Evolutionary conservation across 2,113 vertebrate species (phyloP).

Genomic region (Pedetes capensis): DNA sequence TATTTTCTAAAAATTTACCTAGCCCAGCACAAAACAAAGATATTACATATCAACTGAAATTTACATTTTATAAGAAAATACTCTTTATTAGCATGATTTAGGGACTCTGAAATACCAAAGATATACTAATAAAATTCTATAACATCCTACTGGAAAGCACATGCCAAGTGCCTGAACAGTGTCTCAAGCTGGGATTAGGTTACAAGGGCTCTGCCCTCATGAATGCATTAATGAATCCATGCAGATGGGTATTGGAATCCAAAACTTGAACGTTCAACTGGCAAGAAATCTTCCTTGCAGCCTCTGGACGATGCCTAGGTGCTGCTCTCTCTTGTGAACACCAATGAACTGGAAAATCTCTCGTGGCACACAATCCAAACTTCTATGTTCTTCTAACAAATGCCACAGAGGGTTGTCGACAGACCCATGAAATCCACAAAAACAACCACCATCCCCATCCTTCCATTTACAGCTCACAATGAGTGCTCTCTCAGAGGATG

Average conservation of each 20-base stretch:
- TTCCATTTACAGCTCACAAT: accelerated
- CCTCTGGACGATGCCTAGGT: accelerated
- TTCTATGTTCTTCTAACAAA: not conserved
- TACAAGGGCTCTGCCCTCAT: too few relatives aligned
- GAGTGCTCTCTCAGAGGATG: not conserved
- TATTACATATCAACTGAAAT: not conserved
- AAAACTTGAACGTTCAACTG: not conserved
- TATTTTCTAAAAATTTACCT: not conserved
- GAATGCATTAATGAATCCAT: accelerated
- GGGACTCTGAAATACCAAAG: not conserved
- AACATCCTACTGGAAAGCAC: not conserved
- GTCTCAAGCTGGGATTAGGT: too few relatives aligned
- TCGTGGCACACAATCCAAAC: not conserved
- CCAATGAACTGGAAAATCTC: not conserved
- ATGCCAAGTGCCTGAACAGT: accelerated
- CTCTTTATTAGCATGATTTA: not conserved
- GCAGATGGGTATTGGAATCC: accelerated
- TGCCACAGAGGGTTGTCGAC: not conserved
- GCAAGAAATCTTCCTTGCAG: not conserved
- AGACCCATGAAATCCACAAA: not conserved
- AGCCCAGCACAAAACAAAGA: not conserved
- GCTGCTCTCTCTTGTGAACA: not conserved
- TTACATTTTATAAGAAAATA: not conserved
- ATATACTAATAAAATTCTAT: not conserved
- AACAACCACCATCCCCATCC: accelerated